Base-by-base conservation (phyloP, 2,797 vertebrate genomes). In the Hydrophis major region DNA sequence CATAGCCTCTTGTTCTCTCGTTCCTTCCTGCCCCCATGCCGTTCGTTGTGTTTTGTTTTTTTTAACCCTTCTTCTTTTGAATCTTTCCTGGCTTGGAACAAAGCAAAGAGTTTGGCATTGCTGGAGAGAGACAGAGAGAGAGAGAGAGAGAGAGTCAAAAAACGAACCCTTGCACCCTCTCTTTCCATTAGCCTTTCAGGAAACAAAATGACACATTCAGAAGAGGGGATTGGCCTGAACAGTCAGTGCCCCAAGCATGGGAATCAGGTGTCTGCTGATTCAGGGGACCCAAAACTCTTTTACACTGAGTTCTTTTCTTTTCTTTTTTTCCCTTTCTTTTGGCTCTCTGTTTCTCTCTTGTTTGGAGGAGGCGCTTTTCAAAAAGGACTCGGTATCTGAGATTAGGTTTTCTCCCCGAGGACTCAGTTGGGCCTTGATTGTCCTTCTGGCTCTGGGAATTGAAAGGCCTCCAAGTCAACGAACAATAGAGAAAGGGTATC, bases 321-420 rank as follows among this genome's bases (percentile, higher is more conserved):
- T 32, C 16, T 50, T 47, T 97, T 97, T 86, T 66, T 78, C 18
- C 25, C 16, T 8, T 37, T 11, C 25, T 60, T 60, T 60, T 25
- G 59, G 37, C 37, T 22, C 74, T 78, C 74, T 10, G 6, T 74
- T 32, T 63, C n/a, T 55, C 32, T 83, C 4, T 22, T 32, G 22
- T 61, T 56, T 0, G 1, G 96, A 96, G 95, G 96, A 97, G 96
- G 97, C 95, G 91, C 93, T 97, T 96, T 97, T 97, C 96, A 97
- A 94, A 96, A 60, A 25, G n/a, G 61, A 95, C 89, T 96, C 89
- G 25, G 96, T 98, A 96, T 96, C 96, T 94, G 94, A 86, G 92
- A 97, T 98, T 97, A 97, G 94, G 95, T 98, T 98, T 97, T 95
- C 27, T 97, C 98, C 94, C 53, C 91, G 97, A 97, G 97, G 91